These are phyloP conservation scores for Epinephelus cyanopodus DNA, from an alignment of 2,113 vertebrate species.

Conservation along the genomic window DNA sequence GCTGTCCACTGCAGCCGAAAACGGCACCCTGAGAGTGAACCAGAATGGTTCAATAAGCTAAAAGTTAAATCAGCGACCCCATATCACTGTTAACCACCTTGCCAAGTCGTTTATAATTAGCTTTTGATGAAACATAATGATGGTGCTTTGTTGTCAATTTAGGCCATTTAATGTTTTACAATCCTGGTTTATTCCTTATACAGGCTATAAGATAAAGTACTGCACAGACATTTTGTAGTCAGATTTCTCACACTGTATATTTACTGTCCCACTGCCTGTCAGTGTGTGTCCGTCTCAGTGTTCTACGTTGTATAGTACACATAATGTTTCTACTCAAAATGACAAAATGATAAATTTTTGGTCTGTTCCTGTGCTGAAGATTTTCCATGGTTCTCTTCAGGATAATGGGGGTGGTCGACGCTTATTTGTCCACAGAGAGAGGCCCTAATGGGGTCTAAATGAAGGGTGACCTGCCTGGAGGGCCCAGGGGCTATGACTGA, in stretches of 20 bases:
- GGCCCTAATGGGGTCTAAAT: constrained; percentile 51
- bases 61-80: background rate
- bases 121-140: constrained; percentile 36
- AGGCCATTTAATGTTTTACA: constrained; percentile 3
- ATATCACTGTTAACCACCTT: constrained; percentile 13
- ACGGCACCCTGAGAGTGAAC: background rate
- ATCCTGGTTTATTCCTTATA: constrained; percentile 21
- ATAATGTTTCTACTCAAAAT: constrained; percentile 12
- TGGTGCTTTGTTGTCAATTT: constrained; percentile 32
- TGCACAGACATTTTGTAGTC: constrained; percentile 7
- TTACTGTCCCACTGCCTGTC: constrained; percentile 1
- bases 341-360: constrained; percentile 30
- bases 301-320: background rate
- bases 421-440: constrained; percentile 50
- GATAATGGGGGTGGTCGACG: constrained; percentile 29
- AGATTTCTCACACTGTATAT: constrained; percentile 2
- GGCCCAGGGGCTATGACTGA: background rate
- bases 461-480: constrained; percentile 53
- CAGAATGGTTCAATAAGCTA: background rate
- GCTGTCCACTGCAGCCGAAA: background rate
- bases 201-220: constrained; percentile 10
- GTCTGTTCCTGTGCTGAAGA: constrained; percentile 15
- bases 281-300: constrained; percentile 7
- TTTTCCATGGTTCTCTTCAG: constrained; percentile 18
- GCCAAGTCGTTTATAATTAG: constrained; percentile 43